Conservation (phyloP, 2,797 vertebrate genomes). For the Microctenopoma lineatum region DNA sequence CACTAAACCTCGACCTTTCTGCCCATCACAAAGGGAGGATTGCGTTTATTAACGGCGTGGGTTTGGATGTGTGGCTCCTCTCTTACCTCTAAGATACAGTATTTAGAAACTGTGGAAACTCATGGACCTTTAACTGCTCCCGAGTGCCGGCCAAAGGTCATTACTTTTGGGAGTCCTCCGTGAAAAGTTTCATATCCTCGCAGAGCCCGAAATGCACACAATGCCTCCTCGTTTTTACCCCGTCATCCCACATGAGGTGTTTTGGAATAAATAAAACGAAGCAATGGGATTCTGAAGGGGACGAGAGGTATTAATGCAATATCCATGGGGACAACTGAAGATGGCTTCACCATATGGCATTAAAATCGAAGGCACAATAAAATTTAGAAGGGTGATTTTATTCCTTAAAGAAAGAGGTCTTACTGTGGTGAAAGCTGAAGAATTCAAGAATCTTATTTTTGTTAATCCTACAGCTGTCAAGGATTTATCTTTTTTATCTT, state of each 20-base stretch:
- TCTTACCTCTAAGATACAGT: background rate
- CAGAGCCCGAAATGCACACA: slow-evolving; percentile 29
- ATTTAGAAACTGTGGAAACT: background rate
- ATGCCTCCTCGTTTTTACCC: slow-evolving; percentile 19
- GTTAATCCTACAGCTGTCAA: slow-evolving; percentile 27
- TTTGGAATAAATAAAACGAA: slow-evolving; percentile 46
- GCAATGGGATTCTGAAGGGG: slow-evolving; percentile 12
- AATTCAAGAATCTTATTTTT: slow-evolving; percentile 22
- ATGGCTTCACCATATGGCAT: slow-evolving; percentile 38
- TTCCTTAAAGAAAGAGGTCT: slow-evolving; percentile 4
- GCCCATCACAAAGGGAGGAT: slow-evolving; percentile 3
- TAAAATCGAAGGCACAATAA: slow-evolving; percentile 25
- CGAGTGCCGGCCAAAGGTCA: slow-evolving; percentile 56
- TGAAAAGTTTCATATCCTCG: slow-evolving; percentile 43
- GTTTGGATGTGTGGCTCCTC: background rate
- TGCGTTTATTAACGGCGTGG: slow-evolving; percentile 10
- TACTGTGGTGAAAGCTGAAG: slow-evolving; percentile 7
- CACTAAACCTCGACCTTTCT: slow-evolving; percentile 60
- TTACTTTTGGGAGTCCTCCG: slow-evolving; percentile 33
- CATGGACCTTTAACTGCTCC: slow-evolving; percentile 25
- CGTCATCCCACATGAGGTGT: slow-evolving; percentile 33
- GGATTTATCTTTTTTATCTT: slow-evolving; percentile 14
- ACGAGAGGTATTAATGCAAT: slow-evolving; percentile 27
- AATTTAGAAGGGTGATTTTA: slow-evolving; percentile 13
- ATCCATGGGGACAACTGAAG: slow-evolving; percentile 29